Percentiles rank a stretch among this genome's conserved stretches.
Evolutionary conservation across 2,797 vertebrate species (phyloP).

Genomic region (Cuniculus paca): DNA sequence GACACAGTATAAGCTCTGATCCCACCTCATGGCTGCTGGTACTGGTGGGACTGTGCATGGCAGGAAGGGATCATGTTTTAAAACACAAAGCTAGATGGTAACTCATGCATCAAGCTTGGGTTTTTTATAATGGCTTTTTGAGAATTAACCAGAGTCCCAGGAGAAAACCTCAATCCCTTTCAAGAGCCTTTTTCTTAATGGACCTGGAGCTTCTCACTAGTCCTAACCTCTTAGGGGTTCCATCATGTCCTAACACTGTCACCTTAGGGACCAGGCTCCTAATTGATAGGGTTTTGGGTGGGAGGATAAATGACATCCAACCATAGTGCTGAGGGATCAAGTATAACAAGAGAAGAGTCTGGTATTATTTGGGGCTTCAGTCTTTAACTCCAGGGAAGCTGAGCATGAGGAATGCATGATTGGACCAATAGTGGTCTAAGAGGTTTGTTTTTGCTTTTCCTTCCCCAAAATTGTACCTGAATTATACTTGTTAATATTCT

Average conservation of each 20-base stretch:
- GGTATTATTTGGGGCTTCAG: background rate
- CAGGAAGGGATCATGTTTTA: background rate
- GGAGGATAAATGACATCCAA: no score
- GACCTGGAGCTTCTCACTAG: background rate
- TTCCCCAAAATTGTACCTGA: background rate
- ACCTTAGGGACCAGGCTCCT: background rate
- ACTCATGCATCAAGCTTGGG: background rate
- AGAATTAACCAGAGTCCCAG: background rate
- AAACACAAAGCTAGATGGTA: background rate
- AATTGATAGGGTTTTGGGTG: background rate
- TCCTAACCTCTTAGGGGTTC: background rate
- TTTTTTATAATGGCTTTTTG: background rate
- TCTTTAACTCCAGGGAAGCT: background rate
- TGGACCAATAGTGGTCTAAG: background rate
- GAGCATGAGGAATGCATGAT: background rate
- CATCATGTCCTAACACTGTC: background rate
- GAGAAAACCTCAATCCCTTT: background rate
- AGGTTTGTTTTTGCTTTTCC: background rate
- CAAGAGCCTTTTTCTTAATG: background rate
- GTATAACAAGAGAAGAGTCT: background rate
- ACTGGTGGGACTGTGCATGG: background rate
- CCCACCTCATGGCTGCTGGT: background rate
- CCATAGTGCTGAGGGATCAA: background rate
- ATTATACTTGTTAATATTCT: background rate
- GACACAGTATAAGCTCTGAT: background rate